Base-by-base conservation (phyloP, 2,113 vertebrate genomes). In the Cygnus atratus region DNA sequence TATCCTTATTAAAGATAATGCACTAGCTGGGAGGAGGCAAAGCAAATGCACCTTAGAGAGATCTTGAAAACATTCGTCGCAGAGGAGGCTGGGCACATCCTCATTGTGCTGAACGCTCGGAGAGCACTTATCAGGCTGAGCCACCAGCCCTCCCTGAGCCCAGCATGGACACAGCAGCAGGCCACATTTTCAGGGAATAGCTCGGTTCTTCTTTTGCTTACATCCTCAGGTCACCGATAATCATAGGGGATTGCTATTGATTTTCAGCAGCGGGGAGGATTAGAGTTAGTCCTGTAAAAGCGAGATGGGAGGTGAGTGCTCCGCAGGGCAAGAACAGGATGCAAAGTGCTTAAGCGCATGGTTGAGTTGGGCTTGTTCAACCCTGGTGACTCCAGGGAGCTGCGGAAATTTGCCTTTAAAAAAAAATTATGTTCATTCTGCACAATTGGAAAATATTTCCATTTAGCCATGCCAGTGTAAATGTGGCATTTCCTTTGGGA, bases 81-180 rank as follows among this genome's bases (percentile, higher is more conserved):
- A 0, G 72, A 35, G n/a, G 28, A 43, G 22, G n/a, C 25, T 70
- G 55, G 39, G 52, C 33, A 71, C 48, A 33, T 65, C 55, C 62
- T 57, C 2, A 2, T 9, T 43, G 0, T 24, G 9, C 1, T 39
- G 78, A 26, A 16, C 37, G 6, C 29, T 48, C 29, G 15, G 24
- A 41, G 50, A 76, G 21, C 25, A 18, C n/a, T 71, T 21, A 55
- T 24, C 31, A 58, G 28, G 31, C 17, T 8, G 43, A 39, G 62
- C 9, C 25, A 28, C 5, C 2, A 31, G 41, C 2, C 24, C 10
- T 19, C 37, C 57, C 31, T 4, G 68, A 44, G 9, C 17, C n/a
- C 28, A 25, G n/a, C 33, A 11, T 39, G 54, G 48, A 78, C 10
- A 13, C 9, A 16, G 48, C 41, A 48, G 7, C 55, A 12, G n/a